phyloP scores from a whole-genome alignment of 2,888 invertebrate genomes.

The Drymonia ruficornis region DNA sequence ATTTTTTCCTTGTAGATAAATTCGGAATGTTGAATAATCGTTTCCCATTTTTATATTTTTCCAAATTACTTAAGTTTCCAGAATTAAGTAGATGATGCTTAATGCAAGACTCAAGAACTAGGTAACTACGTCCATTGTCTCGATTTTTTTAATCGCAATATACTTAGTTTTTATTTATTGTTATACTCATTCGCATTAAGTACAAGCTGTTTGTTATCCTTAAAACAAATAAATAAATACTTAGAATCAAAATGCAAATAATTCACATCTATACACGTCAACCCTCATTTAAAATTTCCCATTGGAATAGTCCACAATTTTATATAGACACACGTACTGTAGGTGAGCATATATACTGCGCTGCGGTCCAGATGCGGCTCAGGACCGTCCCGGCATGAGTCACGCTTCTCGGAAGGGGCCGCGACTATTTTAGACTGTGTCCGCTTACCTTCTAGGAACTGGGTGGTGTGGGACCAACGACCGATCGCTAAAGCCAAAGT shows the following conservation, averaged over 20 bases:
- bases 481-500: conserved; percentile 73
- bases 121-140: no score
- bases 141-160: no score
- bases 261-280: no score
- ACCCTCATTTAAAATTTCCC: not conserved
- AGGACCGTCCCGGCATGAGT: conserved; percentile 75
- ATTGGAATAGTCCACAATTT: not conserved
- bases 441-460: conserved; percentile 84
- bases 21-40: not conserved
- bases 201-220: no score
- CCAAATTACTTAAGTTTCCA: no score
- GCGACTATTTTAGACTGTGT: conserved; percentile 82
- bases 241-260: no score
- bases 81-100: no score
- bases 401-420: conserved; percentile 79
- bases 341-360: conserved; percentile 46
- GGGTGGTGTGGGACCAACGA: conserved; percentile 78
- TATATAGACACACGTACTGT: conserved; percentile 37
- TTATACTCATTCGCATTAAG: no score
- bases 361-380: conserved; percentile 74
- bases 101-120: no score
- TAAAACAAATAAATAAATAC: no score
- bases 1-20: not conserved
- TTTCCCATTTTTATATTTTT: not conserved
- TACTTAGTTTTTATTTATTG: no score